Conservation (phyloP, 2,797 vertebrate species). For the Botia kubotai region DNA sequence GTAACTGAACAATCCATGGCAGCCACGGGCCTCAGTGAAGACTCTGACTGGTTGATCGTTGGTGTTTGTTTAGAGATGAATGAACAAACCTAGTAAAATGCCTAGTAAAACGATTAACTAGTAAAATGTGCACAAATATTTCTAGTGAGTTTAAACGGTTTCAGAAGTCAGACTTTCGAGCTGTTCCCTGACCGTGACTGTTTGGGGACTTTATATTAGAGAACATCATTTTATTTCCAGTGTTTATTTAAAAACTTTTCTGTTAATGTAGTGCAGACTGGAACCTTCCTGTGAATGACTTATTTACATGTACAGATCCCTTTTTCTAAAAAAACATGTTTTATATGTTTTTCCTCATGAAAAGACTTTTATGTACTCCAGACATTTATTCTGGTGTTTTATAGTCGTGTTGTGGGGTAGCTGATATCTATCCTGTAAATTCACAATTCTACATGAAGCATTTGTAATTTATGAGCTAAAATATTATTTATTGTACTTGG, state of each 20-base stretch:
- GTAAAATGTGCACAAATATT: not conserved
- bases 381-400: constrained; percentile 6
- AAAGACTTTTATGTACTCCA: not conserved
- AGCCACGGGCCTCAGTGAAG: not conserved
- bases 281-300: constrained; percentile 18
- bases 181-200: constrained; percentile 24
- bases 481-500: constrained; percentile 30
- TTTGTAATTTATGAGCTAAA: not conserved
- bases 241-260: not conserved
- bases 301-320: not conserved
- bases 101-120: too few relatives aligned
- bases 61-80: constrained; percentile 3
- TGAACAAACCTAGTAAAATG: too few relatives aligned
- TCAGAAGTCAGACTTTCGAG: constrained; percentile 22
- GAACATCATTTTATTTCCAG: constrained; percentile 9
- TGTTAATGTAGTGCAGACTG: not conserved
- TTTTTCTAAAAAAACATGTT: constrained; percentile 19
- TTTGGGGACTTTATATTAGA: not conserved
- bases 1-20: not conserved
- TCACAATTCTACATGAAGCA: not conserved
- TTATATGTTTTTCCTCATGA: not conserved
- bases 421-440: not conserved
- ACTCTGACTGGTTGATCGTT: not conserved
- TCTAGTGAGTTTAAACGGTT: not conserved
- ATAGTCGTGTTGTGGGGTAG: constrained; percentile 30